Evolutionary conservation across 1,140 invertebrate species (phyloP).

Genomic region (Tetragnatha versicolor): DNA sequence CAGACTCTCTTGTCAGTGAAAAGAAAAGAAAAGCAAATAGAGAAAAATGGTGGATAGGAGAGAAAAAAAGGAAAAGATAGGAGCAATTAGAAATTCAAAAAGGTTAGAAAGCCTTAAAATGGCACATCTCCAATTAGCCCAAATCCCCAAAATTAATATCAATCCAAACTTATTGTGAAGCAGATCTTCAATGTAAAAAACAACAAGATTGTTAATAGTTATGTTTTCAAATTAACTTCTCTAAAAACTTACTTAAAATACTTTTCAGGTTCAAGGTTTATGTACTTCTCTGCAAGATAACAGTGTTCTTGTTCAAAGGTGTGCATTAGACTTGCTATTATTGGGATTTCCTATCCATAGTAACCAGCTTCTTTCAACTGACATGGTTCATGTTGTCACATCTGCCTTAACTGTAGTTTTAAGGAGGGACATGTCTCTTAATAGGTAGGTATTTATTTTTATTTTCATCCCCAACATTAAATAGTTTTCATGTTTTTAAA

Average conservation of each 20-base stretch:
- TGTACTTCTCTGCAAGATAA: slow-evolving; percentile 80
- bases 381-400: slow-evolving; percentile 80
- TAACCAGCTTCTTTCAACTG: slow-evolving; percentile 75
- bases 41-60: no score
- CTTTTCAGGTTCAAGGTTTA: slow-evolving; percentile 70
- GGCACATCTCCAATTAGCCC: no score
- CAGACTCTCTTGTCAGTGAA: no score
- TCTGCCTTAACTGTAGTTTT: slow-evolving; percentile 84
- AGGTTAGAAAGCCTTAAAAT: no score
- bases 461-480: not conserved
- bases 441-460: slow-evolving; percentile 69
- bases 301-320: slow-evolving; percentile 85
- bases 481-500: not conserved
- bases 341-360: slow-evolving; percentile 87
- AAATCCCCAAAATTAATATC: no score
- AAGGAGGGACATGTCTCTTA: slow-evolving; percentile 89
- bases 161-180: no score
- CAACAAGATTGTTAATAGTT: no score
- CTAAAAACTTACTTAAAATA: slow-evolving; percentile 28
- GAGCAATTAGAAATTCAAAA: no score
- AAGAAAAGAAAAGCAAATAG: no score
- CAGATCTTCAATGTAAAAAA: no score
- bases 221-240: no score
- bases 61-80: no score
- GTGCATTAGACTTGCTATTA: slow-evolving; percentile 83